Evolutionary conservation across 2,113 vertebrate genomes (phyloP).

Genomic region (Recurvirostra avosetta): DNA sequence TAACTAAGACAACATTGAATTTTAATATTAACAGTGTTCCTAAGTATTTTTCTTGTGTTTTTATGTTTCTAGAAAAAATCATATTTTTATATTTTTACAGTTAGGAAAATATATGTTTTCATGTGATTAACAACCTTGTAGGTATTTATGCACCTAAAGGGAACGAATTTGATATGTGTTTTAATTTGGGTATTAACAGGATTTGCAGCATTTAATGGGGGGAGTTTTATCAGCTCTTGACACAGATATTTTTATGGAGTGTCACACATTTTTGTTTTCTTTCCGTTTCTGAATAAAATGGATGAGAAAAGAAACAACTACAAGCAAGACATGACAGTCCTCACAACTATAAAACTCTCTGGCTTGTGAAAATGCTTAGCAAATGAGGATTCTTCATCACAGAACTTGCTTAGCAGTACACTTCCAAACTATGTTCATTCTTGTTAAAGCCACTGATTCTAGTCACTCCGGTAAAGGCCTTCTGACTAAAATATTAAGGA

Average conservation of each 20-base stretch:
- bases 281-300: not conserved
- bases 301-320: not conserved
- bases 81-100: not conserved
- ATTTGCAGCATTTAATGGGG: not conserved
- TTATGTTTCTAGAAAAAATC: not conserved
- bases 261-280: not conserved
- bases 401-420: not conserved
- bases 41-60: not conserved
- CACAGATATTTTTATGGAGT: not conserved
- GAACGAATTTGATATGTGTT: not conserved
- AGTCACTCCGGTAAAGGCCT: not conserved
- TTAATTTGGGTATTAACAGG: not conserved
- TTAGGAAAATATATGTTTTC: not conserved
- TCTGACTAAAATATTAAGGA: not conserved
- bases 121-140: not conserved
- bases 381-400: not conserved
- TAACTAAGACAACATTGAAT: not conserved
- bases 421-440: not conserved
- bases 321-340: not conserved
- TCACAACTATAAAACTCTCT: not conserved
- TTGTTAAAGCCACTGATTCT: not conserved
- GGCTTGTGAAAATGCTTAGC: not conserved
- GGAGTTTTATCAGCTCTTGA: not conserved
- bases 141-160: not conserved
- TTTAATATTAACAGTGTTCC: not conserved